Evolutionary conservation across 2,797 vertebrate genomes (phyloP).

Genomic region (Sebastes trivittatus): DNA sequence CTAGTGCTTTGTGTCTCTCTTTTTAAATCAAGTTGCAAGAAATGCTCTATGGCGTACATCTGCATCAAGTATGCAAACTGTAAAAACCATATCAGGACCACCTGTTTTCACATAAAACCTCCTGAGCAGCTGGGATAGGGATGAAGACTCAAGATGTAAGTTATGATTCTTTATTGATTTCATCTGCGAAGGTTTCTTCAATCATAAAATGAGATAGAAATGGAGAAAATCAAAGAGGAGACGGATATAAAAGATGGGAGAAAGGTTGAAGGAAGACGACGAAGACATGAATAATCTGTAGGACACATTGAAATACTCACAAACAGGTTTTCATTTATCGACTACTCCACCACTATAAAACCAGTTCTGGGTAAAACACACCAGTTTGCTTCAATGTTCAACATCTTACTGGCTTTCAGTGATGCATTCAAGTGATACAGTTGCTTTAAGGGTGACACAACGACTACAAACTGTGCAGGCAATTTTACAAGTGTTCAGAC

Average conservation of each 20-base stretch:
- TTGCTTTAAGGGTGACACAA: not conserved
- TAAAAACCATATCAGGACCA: constrained; percentile 19
- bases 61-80: constrained; percentile 8
- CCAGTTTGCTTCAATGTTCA: not conserved
- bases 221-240: not conserved
- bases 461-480: not conserved
- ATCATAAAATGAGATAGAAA: constrained; percentile 21
- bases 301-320: not conserved
- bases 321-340: not conserved
- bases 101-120: constrained; percentile 25
- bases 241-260: not conserved
- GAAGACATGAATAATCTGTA: not conserved
- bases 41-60: constrained; percentile 2
- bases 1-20: not conserved
- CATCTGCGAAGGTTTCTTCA: constrained; percentile 20
- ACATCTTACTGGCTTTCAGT: not conserved
- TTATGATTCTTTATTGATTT: constrained; percentile 40
- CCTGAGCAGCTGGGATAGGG: constrained; percentile 20
- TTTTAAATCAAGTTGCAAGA: not conserved
- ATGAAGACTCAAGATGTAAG: constrained; percentile 28
- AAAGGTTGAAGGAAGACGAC: not conserved
- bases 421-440: not conserved
- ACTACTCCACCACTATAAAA: not conserved
- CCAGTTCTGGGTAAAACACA: not conserved
- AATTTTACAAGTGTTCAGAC: not conserved